Percentiles rank a stretch among this genome's conserved stretches.
Conservation (phyloP, 1,140 invertebrate species). For the Lordiphosa mommai region DNA sequence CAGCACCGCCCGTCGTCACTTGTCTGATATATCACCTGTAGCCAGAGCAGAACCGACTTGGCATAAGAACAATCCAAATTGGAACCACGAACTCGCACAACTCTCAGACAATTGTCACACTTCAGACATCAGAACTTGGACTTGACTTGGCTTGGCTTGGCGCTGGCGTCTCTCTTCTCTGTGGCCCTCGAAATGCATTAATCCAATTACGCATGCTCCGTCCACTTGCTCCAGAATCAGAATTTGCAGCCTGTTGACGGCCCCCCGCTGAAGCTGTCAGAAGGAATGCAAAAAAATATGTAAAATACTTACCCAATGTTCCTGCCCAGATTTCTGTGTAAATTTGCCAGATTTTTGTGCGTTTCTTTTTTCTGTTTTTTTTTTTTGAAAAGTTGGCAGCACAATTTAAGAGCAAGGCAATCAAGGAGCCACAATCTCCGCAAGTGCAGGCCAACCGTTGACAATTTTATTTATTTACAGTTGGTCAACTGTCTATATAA, state of each 20-base stretch:
- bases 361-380: slow-evolving; percentile 21
- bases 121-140: slow-evolving; percentile 28
- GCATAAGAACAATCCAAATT: slow-evolving; percentile 58
- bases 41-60: slow-evolving; percentile 18
- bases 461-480: slow-evolving; percentile 78
- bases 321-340: slow-evolving; percentile 65
- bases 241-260: slow-evolving; percentile 31
- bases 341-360: slow-evolving; percentile 59
- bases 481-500: slow-evolving; percentile 73
- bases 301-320: slow-evolving; percentile 45
- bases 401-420: slow-evolving; percentile 76
- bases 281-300: slow-evolving; percentile 48
- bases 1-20: slow-evolving; percentile 62
- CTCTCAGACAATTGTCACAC: slow-evolving; percentile 65
- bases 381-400: slow-evolving; percentile 70
- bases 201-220: slow-evolving; percentile 73
- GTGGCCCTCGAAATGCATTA: slow-evolving; percentile 70
- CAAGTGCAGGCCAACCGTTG: slow-evolving; percentile 60
- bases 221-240: slow-evolving; percentile 65
- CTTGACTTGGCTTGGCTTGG: too few relatives aligned
- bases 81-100: slow-evolving; percentile 31
- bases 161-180: slow-evolving; percentile 48
- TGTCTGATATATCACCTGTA: slow-evolving; percentile 77
- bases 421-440: slow-evolving; percentile 70
- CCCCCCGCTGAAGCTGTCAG: slow-evolving; percentile 65